Base-by-base conservation (phyloP, 2,888 invertebrate species). In the Synanthedon formicaeformis region DNA sequence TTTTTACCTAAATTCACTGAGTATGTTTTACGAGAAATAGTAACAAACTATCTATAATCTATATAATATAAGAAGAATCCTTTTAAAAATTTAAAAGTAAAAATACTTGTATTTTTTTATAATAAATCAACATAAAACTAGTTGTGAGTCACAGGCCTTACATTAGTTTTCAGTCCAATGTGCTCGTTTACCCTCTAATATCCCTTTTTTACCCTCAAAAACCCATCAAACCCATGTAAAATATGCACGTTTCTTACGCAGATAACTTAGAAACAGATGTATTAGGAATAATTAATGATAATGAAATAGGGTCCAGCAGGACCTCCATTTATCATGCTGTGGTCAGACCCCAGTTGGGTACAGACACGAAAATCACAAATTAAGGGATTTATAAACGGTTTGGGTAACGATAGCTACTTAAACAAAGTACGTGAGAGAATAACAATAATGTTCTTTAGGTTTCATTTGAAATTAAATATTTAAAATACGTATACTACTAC, bases 281-380 rank as follows among this genome's bases (percentile, higher is more conserved):
- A 66, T 66, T 61, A 64, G 59, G 64, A 66, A 71, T 70, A 71
- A 73, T 70, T 69, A 70, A 71, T 69, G 68, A 60, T 68, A 69
- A 70, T 67, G 69, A 69, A 72, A 71, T 64, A 67, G 64, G 65
- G 64, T 63, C 16, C 58, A 55, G 55, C 52, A 54, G 60, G 64
- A 64, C 67, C 66, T 59, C 63, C 60, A 73, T 74, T 70, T 65
- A 71, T 74, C 71, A 72, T 67, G 66, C 63, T 58, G 69, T 61
- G 72, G 71, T 69, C 67, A 65, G 65, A 58, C 57, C 64, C 61
- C 55, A 55, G 59, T 51, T 48, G 56, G 58, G 55, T 27, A 50
- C 51, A 54, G 61, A 61, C 64, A 68, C 64, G 65, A 61, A 68
- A 69, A 69, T 69, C 71, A 69, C 68, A 65, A 71, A 71, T 71